These are phyloP conservation scores for Nasua narica DNA, from an alignment of 2,797 vertebrate species.

Conservation along the genomic window DNA sequence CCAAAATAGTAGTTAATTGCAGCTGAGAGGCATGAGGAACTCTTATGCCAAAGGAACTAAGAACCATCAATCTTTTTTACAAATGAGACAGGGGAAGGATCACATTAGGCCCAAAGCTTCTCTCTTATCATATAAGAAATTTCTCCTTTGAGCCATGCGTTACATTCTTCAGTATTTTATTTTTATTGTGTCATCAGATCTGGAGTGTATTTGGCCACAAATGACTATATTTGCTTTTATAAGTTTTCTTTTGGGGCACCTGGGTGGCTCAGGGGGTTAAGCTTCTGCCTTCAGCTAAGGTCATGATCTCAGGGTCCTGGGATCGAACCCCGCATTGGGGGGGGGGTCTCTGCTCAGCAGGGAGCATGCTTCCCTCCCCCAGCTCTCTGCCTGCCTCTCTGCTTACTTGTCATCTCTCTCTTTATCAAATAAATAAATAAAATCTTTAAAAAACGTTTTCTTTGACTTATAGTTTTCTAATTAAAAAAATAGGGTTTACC, in stretches of 20 bases:
- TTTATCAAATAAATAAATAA: too few species aligned
- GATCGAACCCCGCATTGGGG: too few species aligned
- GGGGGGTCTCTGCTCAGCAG: too few species aligned
- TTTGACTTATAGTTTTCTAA: background rate
- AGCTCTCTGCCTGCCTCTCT: too few species aligned
- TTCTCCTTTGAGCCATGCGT: background rate
- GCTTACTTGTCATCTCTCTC: too few species aligned
- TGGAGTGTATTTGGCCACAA: background rate
- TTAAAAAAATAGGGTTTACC: background rate
- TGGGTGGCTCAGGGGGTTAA: too few species aligned
- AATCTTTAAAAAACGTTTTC: too few species aligned
- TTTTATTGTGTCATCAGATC: background rate
- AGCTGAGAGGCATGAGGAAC: background rate
- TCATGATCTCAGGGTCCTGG: too few species aligned
- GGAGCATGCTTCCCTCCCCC: too few species aligned
- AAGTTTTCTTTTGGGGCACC: too few species aligned
- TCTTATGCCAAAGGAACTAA: background rate
- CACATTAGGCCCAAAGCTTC: background rate
- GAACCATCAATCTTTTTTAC: background rate
- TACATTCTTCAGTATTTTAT: background rate
- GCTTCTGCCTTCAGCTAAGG: too few species aligned
- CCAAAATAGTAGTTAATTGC: background rate
- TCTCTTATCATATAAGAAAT: background rate
- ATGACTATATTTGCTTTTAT: background rate
- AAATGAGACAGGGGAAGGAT: background rate